phyloP scores from a whole-genome alignment of 2,888 invertebrate species.

The Lobophora halterata region DNA sequence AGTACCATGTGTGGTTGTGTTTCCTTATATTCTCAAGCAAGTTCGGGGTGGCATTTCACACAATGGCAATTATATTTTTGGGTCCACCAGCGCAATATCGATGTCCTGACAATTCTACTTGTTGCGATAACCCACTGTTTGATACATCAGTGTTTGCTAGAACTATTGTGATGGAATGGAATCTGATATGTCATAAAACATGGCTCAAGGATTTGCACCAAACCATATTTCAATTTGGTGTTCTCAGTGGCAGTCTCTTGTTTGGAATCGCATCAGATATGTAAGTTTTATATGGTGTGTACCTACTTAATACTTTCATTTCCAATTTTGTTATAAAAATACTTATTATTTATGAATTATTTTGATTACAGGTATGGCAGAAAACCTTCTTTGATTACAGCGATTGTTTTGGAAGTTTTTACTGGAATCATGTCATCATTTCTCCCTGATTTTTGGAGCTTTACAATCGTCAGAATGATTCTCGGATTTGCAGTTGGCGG shows the following conservation, averaged over 20 bases:
- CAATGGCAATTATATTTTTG: constrained; percentile 75
- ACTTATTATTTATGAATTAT: not conserved
- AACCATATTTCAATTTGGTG: constrained; percentile 87
- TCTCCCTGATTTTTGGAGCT: constrained; percentile 82
- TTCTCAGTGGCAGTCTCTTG: constrained; percentile 84
- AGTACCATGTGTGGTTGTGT: constrained; percentile 72
- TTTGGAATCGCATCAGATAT: constrained; percentile 87
- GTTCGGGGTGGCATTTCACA: constrained; percentile 75
- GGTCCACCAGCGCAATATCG: constrained; percentile 58
- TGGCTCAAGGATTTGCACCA: constrained; percentile 86
- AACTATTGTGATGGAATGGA: constrained; percentile 87
- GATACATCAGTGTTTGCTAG: constrained; percentile 82
- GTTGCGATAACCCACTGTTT: constrained; percentile 80
- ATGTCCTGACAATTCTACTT: constrained; percentile 42
- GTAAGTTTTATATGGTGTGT: too few relatives aligned
- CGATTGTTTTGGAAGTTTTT: constrained; percentile 85
- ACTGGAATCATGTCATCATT: constrained; percentile 85
- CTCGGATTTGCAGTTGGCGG: constrained; percentile 89
- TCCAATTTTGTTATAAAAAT: not conserved
- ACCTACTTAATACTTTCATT: not conserved
- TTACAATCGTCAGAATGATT: constrained; percentile 84
- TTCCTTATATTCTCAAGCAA: constrained; percentile 64
- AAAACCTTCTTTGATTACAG: constrained; percentile 83
- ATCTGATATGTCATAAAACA: constrained; percentile 83
- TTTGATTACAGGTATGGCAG: constrained; percentile 84